phyloP scores from a whole-genome alignment of 2,888 invertebrate species.

The Nezara viridula region DNA sequence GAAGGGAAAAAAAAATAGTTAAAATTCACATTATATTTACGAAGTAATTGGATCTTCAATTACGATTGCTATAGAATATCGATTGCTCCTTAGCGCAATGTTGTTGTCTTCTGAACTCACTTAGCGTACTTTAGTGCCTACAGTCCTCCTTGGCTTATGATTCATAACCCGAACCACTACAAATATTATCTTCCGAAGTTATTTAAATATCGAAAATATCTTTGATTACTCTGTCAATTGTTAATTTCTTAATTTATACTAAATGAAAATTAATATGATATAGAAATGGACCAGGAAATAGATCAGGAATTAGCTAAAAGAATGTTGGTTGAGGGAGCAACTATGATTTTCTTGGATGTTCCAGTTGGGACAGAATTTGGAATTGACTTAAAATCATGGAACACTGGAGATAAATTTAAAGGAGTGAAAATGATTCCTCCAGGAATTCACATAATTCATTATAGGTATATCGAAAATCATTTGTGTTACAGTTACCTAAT shows the following conservation, averaged over 20 bases:
- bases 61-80: too few relatives aligned
- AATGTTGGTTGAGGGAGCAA: constrained; percentile 85
- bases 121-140: background rate
- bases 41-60: too few relatives aligned
- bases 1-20: too few relatives aligned
- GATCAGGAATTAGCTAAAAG: constrained; percentile 82
- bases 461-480: constrained; percentile 75
- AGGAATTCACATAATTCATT: constrained; percentile 94
- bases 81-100: too few relatives aligned
- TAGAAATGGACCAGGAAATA: constrained; percentile 70
- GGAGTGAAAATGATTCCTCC: constrained; percentile 99
- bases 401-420: constrained; percentile 89
- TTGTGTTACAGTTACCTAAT: background rate
- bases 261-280: background rate
- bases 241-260: background rate
- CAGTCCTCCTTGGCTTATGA: background rate
- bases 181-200: background rate
- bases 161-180: background rate
- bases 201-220: background rate
- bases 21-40: too few relatives aligned
- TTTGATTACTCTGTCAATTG: background rate
- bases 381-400: constrained; percentile 93
- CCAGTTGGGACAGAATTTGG: constrained; percentile 95
- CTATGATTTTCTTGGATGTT: constrained; percentile 86
- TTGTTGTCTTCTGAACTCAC: too few relatives aligned